Conservation (phyloP, 2,888 invertebrate species). For the Oscheius myriophilus region DNA sequence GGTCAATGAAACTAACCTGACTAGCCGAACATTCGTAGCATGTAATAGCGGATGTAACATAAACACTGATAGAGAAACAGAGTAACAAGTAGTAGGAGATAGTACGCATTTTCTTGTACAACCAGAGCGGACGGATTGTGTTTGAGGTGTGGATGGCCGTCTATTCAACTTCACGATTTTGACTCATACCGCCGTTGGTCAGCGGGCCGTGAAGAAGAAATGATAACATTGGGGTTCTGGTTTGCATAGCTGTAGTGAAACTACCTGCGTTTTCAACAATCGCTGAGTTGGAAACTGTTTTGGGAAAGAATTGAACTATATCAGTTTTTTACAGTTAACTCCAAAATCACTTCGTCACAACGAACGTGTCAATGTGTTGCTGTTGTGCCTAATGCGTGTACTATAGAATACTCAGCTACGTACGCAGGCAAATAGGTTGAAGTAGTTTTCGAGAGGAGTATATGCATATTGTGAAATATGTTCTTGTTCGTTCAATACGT, state of each 20-base stretch:
- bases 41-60: slow-evolving; percentile 14
- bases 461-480: too few species aligned
- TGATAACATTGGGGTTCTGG: slow-evolving; percentile 15
- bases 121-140: background rate
- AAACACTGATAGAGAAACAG: slow-evolving; percentile 7
- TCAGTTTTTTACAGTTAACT: too few species aligned
- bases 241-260: background rate
- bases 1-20: slow-evolving; percentile 32
- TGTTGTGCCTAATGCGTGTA: too few species aligned
- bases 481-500: too few species aligned
- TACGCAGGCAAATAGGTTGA: too few species aligned
- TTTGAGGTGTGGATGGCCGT: slow-evolving; percentile 17
- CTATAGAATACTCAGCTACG: too few species aligned
- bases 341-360: too few species aligned
- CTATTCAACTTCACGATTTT: slow-evolving; percentile 26
- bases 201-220: slow-evolving; percentile 26
- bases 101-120: slow-evolving; percentile 19
- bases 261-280: too few species aligned
- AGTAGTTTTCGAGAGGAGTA: too few species aligned
- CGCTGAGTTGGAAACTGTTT: too few species aligned
- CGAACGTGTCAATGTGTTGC: too few species aligned
- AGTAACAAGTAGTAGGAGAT: background rate
- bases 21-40: slow-evolving; percentile 54
- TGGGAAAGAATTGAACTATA: too few species aligned
- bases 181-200: slow-evolving; percentile 27